A percentile compares a stretch with the other conserved stretches of the same genome.
Conservation (phyloP, 2,888 invertebrate species). For the Pediacus dermestoides region DNA sequence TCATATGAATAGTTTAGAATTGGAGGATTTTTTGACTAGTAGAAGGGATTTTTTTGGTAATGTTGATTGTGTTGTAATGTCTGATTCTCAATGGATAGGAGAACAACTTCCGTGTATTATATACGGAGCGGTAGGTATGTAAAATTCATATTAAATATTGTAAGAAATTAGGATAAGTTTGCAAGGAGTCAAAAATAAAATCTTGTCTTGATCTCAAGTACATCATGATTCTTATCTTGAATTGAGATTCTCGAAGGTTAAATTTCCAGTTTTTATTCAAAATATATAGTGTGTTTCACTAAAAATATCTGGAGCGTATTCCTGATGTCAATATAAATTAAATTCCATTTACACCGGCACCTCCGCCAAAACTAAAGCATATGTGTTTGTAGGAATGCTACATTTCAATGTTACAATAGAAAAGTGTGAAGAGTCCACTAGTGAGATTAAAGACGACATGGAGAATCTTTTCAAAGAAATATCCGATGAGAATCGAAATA, state of each 20-base stretch:
- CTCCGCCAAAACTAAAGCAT: neutral
- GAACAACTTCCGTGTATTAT: constrained; percentile 49
- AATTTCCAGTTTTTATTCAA: no score
- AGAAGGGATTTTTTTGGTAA: constrained; percentile 43
- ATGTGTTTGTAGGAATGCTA: constrained; percentile 32
- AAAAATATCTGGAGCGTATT: no score
- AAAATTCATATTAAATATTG: no score
- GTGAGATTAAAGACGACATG: constrained; percentile 47
- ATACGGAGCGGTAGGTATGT: constrained; percentile 50
- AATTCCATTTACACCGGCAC: no score
- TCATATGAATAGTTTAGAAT: constrained; percentile 43
- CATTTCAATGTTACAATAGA: constrained; percentile 36
- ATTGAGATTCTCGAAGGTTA: no score
- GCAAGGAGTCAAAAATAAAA: no score
- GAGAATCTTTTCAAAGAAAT: constrained; percentile 41
- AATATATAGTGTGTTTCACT: no score
- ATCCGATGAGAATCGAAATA: constrained; percentile 37
- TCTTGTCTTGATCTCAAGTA: no score
- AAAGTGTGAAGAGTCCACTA: constrained; percentile 29
- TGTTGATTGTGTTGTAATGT: constrained; percentile 46
- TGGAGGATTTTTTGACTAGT: constrained; percentile 43
- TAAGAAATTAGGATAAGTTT: no score
- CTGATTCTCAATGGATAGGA: constrained; percentile 50
- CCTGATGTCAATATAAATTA: no score
- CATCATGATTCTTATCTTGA: no score